Evolutionary conservation across 2,113 vertebrate genomes (phyloP).

Genomic region (Apteryx owenii): DNA sequence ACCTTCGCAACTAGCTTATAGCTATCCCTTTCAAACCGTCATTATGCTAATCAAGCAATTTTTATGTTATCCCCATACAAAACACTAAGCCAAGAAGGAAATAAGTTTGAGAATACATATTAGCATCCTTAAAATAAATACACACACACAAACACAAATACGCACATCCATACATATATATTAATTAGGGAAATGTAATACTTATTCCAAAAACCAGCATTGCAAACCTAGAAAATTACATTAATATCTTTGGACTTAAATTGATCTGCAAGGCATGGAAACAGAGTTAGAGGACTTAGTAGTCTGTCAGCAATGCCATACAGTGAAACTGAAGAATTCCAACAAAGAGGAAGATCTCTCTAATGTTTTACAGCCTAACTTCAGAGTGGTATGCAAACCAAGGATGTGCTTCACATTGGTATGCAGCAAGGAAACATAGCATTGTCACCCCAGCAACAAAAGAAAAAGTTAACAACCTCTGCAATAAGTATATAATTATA

Average conservation of each 20-base stretch:
- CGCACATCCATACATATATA: neutral
- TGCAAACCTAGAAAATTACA: neutral
- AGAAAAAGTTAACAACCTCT: neutral
- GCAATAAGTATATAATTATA: neutral
- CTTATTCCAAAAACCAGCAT: neutral
- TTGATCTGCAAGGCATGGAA: neutral
- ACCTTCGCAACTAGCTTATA: neutral
- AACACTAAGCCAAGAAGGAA: neutral
- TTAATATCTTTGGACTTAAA: neutral
- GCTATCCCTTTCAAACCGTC: neutral
- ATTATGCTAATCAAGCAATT: neutral
- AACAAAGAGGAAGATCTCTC: neutral
- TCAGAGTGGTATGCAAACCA: neutral
- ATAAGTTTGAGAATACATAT: neutral
- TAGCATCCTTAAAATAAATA: neutral
- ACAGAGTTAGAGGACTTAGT: neutral
- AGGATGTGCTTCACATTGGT: neutral
- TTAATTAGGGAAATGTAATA: neutral
- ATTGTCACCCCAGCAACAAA: neutral
- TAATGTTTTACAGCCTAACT: neutral
- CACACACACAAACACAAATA: neutral
- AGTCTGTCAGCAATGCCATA: neutral
- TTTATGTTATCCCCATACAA: neutral
- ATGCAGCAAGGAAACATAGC: neutral
- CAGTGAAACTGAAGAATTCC: neutral